phyloP scores from a whole-genome alignment of 1,140 invertebrate species.

The Caenorhabditis inopinata region DNA sequence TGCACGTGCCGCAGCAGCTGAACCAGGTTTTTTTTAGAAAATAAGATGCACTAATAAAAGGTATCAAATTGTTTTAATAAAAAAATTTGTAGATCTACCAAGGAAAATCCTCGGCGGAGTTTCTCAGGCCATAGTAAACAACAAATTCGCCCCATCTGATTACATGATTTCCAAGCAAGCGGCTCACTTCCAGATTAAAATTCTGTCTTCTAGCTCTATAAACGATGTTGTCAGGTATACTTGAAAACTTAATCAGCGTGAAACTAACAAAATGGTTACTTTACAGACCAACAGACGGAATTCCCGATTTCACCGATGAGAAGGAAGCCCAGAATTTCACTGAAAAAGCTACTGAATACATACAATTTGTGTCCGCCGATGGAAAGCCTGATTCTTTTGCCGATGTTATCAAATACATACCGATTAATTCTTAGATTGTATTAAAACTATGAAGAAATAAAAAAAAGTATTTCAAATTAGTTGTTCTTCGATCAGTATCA shows the following conservation, averaged over 20 bases:
- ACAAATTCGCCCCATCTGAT: slow-evolving; percentile 2
- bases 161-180: slow-evolving; percentile 16
- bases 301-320: slow-evolving; percentile 12
- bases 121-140: not conserved
- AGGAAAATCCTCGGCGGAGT: not conserved
- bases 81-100: not conserved
- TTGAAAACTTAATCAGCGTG: too few relatives aligned
- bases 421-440: not conserved
- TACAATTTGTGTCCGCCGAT: not conserved
- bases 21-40: too few relatives aligned
- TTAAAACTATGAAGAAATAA: not conserved
- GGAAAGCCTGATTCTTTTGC: slow-evolving; percentile 7
- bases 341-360: not conserved
- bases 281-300: not conserved
- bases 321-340: not conserved
- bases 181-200: slow-evolving; percentile 7
- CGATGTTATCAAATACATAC: slow-evolving; percentile 11
- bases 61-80: not conserved
- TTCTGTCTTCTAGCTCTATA: not conserved
- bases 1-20: not conserved
- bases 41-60: not conserved
- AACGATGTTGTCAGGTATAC: not conserved
- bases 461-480: not conserved
- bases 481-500: too few relatives aligned
- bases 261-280: not conserved